Evolutionary conservation across 2,113 vertebrate species (phyloP), one percentile per base, ranked within the genome.

Genomic region (Conger conger): DNA sequence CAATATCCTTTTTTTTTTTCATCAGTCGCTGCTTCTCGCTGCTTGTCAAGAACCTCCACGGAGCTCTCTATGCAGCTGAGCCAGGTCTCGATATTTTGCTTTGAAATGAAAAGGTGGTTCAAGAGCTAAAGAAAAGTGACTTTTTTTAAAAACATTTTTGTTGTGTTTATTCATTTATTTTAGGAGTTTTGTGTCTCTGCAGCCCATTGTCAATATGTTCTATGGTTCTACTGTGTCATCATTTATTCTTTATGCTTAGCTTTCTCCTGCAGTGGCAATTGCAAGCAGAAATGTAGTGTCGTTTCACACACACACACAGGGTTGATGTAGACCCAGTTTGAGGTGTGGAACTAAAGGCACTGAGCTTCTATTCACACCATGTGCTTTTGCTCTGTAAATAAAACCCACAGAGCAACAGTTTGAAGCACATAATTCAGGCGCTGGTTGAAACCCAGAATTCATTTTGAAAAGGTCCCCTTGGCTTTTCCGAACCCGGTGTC

Each of bases 401-500:
- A 87, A 80, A 89, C 92, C 88, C 91, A 86, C 80, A 20, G 86
- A 86, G 87, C 83, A 88, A 80, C 79, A 86, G 87, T 88, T 87
- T 82, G 57, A 86, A 42, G 86, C 86, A 87, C 89, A 90, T 88
- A 87, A 91, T 86, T 84, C 54, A 84, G 86, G 83, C 82, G 83
- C 89, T 86, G 87, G 86, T 88, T 89, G 85, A 91, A 91, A 88
- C 82, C 81, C 80, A 17, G 86, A 91, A 90, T 92, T 89, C 87
- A 93, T 93, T 93, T 90, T 86, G 86, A 86, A 85, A 87, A 90
- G 89, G 90, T 90, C 89, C 84, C 81, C 63, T 90, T 87, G 90
- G 84, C 87, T 88, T 83, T 79, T 86, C 23, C 83, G 90, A 87
- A 93, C 89, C 88, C 91, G 86, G 85, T 88, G 89, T 90, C 88